Evolutionary conservation across 2,888 invertebrate genomes (phyloP), one percentile per base, ranked within the genome.

Genomic region (Petrolisthes manimaculis): DNA sequence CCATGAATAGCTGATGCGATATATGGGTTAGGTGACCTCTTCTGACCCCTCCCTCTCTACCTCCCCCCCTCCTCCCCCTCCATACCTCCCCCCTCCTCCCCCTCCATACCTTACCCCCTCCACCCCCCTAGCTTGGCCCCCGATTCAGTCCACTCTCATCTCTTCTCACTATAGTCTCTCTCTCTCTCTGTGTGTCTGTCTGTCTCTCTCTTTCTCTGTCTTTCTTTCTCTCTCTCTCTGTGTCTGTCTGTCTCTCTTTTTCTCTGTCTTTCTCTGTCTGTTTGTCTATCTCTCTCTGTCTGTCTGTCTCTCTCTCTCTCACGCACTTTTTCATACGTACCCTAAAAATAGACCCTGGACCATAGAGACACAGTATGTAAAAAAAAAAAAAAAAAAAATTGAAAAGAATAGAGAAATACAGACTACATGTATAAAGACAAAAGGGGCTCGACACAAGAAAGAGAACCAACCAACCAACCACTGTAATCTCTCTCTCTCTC

Each of bases 401-500:
- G 12, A 21, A 61, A 61, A 61, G 14, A 61, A 61, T 61, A 61
- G 14, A 61, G 8, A 61, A 61, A 61, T 61, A 61, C 8, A 14
- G 14, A 74, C 21, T 4, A 21, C 21, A 21, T 4, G 12, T 61
- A 75, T 51, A 75, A 6, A 37, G 12, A 37, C 24, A 24, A 51
- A 18, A 75, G 3, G 51, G 21, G 8, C n/a, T 51, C 12, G 12
- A 24, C 24, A 24, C 51, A 37, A 75, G 2, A 24, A 51, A 51
- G 37, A 75, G 37, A 75, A 51, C 67, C 14, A 71, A 71, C 21
- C 12, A n/a, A n/a, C n/a, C n/a, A n/a, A 18, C 9, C 54, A 9
- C 53, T 14, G 5, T 4, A 9, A 56, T 83, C 83, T 84, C 84
- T 56, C 75, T 84, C 55, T 84, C 54, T 84, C 54, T 74, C 74